Evolutionary conservation across 2,888 invertebrate genomes (phyloP), one percentile per base, ranked within the genome.

Genomic region (Nephrocerus scutellatus): DNA sequence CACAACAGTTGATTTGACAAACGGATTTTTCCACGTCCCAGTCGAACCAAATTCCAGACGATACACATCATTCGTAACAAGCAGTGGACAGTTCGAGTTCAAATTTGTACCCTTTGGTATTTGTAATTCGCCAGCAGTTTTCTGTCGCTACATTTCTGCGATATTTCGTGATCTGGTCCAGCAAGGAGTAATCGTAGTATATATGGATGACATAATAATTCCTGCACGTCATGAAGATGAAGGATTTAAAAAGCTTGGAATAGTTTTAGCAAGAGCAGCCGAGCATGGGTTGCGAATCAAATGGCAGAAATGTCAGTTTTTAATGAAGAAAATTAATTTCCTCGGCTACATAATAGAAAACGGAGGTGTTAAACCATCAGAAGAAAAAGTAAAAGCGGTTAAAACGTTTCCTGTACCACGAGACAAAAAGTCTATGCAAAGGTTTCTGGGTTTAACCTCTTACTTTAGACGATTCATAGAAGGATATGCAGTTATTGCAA

Each of bases 401-500:
- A 24, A 16, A 12, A n/a, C 36, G 13, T 43, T 39, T 16, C 39
- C 39, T n/a, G n/a, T 24, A 18, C 39, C 43, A 2, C 16, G 6
- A n/a, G 28, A 28, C 24, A 6, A 39, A 24, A 39, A 39, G 18
- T 14, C 26, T 13, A 6, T 38, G 3, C 38, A 39, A 19, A 20
- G 31, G 5, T 43, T 35, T 18, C 13, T 40, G 2, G 39, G 40
- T 7, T 22, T 44, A 9, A 25, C 37, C 6, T 33, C 23, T 5
- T 43, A 40, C 18, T 39, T 43, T 10, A 26, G 36, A 9, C 36
- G 20, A 18, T 36, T 40, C 18, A 30, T 37, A 8, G n/a, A 24
- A n/a, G 19, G 32, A 8, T 43, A 15, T 41, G 39, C 59, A 5
- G 31, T 44, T 10, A 54, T 58, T 13, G 60, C 61, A 3, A 53